phyloP scores from a whole-genome alignment of 2,113 vertebrate genomes.

The Oostethus manadensis region DNA sequence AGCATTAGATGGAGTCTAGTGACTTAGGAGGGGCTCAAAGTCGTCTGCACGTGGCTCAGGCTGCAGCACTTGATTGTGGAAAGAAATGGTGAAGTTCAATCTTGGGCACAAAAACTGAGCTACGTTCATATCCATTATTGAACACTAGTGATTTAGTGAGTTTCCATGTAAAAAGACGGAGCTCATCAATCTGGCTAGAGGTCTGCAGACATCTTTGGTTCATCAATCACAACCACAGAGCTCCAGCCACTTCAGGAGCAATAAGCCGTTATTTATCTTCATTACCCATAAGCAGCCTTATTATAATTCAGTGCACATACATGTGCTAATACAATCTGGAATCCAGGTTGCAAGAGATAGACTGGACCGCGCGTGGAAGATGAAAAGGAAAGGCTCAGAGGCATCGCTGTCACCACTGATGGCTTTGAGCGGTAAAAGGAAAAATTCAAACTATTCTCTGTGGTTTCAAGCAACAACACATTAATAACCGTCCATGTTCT shows the following conservation, averaged over 20 bases:
- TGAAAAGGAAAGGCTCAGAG: conserved; percentile 32
- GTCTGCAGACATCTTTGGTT: conserved; percentile 44
- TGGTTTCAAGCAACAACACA: conserved; percentile 32
- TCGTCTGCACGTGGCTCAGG: conserved; percentile 15
- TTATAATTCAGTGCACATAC: conserved; percentile 9
- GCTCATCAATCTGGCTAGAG: conserved; percentile 50
- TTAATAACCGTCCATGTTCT: background rate
- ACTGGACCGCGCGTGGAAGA: conserved; percentile 15
- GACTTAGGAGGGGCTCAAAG: conserved; percentile 29
- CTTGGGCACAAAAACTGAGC: conserved; percentile 27
- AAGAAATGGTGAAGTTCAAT: conserved; percentile 25
- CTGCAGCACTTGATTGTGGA: conserved; percentile 5
- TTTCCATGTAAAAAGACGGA: conserved; percentile 43
- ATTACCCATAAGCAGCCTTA: conserved; percentile 40
- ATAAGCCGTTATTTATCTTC: conserved; percentile 45
- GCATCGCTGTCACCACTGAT: conserved; percentile 33
- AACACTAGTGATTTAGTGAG: conserved; percentile 55
- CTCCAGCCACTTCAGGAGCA: conserved; percentile 38
- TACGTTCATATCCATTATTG: conserved; percentile 52
- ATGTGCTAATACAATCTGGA: conserved; percentile 14
- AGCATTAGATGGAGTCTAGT: conserved; percentile 52
- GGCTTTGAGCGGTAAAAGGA: conserved; percentile 42
- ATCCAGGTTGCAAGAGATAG: conserved; percentile 20
- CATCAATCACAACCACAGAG: conserved; percentile 43
- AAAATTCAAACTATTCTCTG: conserved; percentile 41